phyloP scores from a whole-genome alignment of 2,797 vertebrate species.

The Manis javanica region DNA sequence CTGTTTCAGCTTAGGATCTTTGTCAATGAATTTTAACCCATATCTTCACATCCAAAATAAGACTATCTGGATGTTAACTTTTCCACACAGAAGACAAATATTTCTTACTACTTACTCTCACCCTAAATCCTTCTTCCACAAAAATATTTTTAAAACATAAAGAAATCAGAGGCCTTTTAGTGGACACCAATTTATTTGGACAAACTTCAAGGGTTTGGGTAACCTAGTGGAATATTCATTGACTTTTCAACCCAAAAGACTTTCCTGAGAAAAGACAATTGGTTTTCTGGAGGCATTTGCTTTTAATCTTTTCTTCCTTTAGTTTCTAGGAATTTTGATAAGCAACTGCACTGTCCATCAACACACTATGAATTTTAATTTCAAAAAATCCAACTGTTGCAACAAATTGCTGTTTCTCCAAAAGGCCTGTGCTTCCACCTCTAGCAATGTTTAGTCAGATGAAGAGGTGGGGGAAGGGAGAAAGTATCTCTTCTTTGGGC shows the following conservation, averaged over 20 bases:
- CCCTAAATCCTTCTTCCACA: background rate
- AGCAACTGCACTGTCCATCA: background rate
- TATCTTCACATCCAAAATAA: background rate
- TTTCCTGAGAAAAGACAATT: constrained; percentile 37
- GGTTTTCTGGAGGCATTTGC: background rate
- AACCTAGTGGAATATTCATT: background rate
- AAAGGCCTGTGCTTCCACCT: background rate
- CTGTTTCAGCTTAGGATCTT: constrained; percentile 2
- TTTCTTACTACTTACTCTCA: constrained; percentile 18
- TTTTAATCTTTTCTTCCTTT: background rate
- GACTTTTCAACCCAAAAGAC: background rate
- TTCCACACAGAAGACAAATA: background rate
- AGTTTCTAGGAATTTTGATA: constrained; percentile 15
- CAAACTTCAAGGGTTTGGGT: background rate
- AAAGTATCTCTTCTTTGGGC: background rate
- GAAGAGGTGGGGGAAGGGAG: background rate
- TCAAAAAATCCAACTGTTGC: background rate
- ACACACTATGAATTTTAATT: background rate
- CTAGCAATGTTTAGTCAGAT: background rate
- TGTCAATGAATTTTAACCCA: background rate
- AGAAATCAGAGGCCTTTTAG: background rate
- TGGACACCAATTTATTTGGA: background rate
- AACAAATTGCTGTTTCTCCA: background rate
- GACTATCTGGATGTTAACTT: background rate
- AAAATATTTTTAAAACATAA: constrained; percentile 4